Conservation (phyloP, 1,140 invertebrate species). For the Microplitis demolitor region DNA sequence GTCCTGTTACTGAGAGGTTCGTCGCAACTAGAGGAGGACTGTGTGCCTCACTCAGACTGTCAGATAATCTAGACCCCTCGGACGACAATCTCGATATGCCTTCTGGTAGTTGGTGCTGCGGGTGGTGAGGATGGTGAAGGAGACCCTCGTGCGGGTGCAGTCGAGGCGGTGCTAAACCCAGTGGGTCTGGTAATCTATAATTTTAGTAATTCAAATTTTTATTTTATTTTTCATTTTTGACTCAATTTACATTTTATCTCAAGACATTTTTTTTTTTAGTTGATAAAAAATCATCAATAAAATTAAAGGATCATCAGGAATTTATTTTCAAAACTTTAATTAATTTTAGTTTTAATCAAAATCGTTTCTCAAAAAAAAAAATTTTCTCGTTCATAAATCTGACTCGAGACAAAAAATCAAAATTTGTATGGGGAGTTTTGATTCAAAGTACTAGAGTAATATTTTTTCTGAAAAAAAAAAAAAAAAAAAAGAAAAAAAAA, state of each 20-base stretch:
- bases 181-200: conserved; percentile 55
- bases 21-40: conserved; percentile 59
- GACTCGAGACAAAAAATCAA: too few relatives aligned
- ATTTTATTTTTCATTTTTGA: not conserved
- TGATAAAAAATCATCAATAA: too few relatives aligned
- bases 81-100: conserved; percentile 55
- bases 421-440: too few relatives aligned
- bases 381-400: too few relatives aligned
- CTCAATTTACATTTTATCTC: not conserved
- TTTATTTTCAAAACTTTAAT: too few relatives aligned
- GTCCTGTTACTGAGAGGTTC: conserved; percentile 58
- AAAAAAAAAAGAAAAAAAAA: too few relatives aligned
- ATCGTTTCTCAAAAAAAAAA: too few relatives aligned
- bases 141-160: conserved; percentile 55
- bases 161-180: conserved; percentile 50
- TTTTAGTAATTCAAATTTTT: not conserved
- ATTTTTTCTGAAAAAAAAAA: too few relatives aligned
- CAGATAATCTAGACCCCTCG: conserved; percentile 54
- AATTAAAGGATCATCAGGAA: too few relatives aligned
- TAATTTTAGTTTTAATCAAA: too few relatives aligned
- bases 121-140: conserved; percentile 42
- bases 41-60: conserved; percentile 57
- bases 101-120: conserved; percentile 52
- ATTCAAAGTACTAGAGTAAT: too few relatives aligned
- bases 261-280: too few relatives aligned